A percentile compares a stretch with the other conserved stretches of the same genome.
These are phyloP conservation scores for Murina feae DNA, from an alignment of 2,113 vertebrate species.

Conservation along the genomic window DNA sequence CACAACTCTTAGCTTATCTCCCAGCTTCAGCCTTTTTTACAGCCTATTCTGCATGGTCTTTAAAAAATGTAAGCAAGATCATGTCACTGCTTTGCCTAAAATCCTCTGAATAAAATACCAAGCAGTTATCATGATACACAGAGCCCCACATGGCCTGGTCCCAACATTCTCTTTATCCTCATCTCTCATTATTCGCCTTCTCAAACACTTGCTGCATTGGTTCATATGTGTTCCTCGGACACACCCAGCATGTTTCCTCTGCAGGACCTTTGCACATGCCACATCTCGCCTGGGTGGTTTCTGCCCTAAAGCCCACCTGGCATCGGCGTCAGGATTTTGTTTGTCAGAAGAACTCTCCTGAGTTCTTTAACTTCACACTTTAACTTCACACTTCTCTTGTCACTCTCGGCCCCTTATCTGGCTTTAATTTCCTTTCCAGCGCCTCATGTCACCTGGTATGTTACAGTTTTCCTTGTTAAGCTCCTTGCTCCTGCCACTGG, in stretches of 20 bases:
- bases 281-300: not conserved
- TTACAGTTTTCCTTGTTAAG: too few species aligned
- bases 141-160: not conserved
- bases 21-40: not conserved
- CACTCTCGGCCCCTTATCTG: not conserved
- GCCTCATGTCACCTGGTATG: too few species aligned
- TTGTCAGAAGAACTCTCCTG: not conserved
- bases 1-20: not conserved
- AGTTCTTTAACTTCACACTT: not conserved
- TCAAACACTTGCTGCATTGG: rapidly evolving
- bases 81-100: not conserved
- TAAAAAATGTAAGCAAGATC: not conserved
- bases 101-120: not conserved
- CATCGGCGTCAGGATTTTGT: rapidly evolving
- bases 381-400: not conserved
- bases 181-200: not conserved
- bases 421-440: not conserved
- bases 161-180: too few species aligned
- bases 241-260: rapidly evolving
- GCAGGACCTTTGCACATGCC: not conserved
- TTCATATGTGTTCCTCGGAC: not conserved
- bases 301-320: not conserved
- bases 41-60: not conserved
- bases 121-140: rapidly evolving
- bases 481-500: not conserved